Evolutionary conservation across 2,113 vertebrate genomes (phyloP), one percentile per base, ranked within the genome.

Genomic region (Carettochelys insculpta): DNA sequence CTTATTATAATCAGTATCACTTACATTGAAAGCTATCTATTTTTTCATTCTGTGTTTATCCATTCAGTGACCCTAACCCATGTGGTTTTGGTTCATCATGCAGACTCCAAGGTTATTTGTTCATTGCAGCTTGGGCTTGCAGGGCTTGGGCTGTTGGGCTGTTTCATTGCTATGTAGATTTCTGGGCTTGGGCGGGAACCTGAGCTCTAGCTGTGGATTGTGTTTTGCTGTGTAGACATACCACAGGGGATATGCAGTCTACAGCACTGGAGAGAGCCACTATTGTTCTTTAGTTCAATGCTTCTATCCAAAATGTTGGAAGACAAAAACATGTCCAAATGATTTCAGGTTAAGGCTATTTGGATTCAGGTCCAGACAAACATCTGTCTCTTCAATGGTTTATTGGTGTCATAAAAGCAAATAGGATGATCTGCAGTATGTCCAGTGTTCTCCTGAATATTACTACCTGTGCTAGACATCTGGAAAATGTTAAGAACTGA

Each of bases 301-400:
- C 94, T 90, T 16, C 80, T 24, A 31, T 90, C 83, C 65, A 82
- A 47, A 92, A 90, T 80, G 10, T 38, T 82, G 77, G 75, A 48
- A 34, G 85, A 85, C 75, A 83, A 81, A 91, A 83, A 47, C 51
- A 10, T 58, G 80, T 84, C 58, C 45, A 6, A 43, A 77, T 89
- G 88, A n/a, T 34, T 91, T 75, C 51, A 68, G 27, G 61, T 82
- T 61, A 45, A 77, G 88, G 68, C 58, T 61, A 0, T 47, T 87
- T 90, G 86, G 58, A 91, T 87, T 76, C 61, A 56, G 0, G 25
- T 81, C n/a, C 80, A 54, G 82, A 22, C 50, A 51, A 81, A 61
- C 3, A 1, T 90, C 43, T 41, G 16, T 12, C 5, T 24, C 71
- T 75, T 45, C 13, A 45, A 13, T 75, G 71, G 41, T 75, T 85